Conservation (phyloP, 2,797 vertebrate genomes). For the Eidolon dupreanum region DNA sequence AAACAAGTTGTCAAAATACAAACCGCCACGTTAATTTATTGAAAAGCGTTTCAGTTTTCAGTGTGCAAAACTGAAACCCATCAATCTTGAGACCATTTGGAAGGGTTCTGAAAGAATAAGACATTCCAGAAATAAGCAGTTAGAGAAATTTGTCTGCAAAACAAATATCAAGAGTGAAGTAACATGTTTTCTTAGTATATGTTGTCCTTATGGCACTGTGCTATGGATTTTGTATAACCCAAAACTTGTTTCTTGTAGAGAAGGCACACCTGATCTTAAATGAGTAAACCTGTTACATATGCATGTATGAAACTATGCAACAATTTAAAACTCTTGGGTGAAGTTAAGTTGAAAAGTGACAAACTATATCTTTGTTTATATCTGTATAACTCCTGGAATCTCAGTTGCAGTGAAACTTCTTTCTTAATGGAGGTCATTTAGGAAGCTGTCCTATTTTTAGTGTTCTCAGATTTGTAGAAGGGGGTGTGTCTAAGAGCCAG, state of each 20-base stretch:
- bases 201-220: not conserved
- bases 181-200: not conserved
- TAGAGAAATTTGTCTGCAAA: constrained; percentile 55
- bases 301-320: not conserved
- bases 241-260: constrained; percentile 17
- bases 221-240: constrained; percentile 33
- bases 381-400: not conserved
- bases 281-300: not conserved
- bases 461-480: not conserved
- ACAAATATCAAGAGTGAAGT: constrained; percentile 47
- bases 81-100: constrained; percentile 5
- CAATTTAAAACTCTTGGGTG: not conserved
- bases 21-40: not conserved
- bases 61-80: not conserved
- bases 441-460: constrained; percentile 33
- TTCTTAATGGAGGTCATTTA: constrained; percentile 30
- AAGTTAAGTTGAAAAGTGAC: not conserved
- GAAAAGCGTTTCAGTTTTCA: not conserved
- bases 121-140: constrained; percentile 54
- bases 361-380: not conserved
- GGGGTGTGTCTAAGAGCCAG: not conserved
- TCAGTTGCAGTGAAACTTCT: not conserved
- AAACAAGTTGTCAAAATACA: not conserved
- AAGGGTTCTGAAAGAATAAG: constrained; percentile 56
- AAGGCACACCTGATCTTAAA: not conserved